Evolutionary conservation across 2,797 vertebrate species (phyloP), one percentile per base, ranked within the genome.

Genomic region (Erethizon dorsatum): DNA sequence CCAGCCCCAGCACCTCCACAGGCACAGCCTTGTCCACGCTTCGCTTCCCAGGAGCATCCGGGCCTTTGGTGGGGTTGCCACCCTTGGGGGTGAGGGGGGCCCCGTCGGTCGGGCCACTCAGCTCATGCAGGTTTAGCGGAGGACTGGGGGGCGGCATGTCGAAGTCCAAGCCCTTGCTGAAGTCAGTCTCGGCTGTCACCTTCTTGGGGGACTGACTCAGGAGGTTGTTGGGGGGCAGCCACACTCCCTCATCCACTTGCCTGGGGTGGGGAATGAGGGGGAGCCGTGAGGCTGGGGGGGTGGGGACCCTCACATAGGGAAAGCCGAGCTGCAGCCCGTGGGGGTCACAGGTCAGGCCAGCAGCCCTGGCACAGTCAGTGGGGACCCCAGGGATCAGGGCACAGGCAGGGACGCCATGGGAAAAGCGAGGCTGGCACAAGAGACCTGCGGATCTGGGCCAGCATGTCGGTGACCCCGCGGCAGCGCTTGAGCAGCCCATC

Each of bases 401-500:
- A 6, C 0, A 0, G 88, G 8, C 3, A 13, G 85, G 73, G 83
- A 77, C 31, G 56, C 78, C 56, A 45, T 1, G 41, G 77, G 79
- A 63, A 83, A 80, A 9, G 28, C 65, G 63, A 77, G 75, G 63
- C 73, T 18, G 31, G 94, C 85, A 56, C 31, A 59, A 11, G 1
- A 91, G 97, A 99, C 99, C 98, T 99, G 98, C 99, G 99, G 98
- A 99, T 99, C 82, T 99, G 99, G 90, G 99, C 98, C 41, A 99
- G 99, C 0, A 99, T 99, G 98, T 99, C 99, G 0, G 99, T 99
- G 98, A 99, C 99, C 2, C 95, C 99, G 97, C 99, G 99, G 99
- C 99, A 99, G 98, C 99, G 99, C 98, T 99, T 99, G 79, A 99
- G 99, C 65, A 99, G 98, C 83, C 99, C 99, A 0, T 99, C 99